phyloP scores from a whole-genome alignment of 2,888 invertebrate species.

The Oxycera nigricornis region DNA sequence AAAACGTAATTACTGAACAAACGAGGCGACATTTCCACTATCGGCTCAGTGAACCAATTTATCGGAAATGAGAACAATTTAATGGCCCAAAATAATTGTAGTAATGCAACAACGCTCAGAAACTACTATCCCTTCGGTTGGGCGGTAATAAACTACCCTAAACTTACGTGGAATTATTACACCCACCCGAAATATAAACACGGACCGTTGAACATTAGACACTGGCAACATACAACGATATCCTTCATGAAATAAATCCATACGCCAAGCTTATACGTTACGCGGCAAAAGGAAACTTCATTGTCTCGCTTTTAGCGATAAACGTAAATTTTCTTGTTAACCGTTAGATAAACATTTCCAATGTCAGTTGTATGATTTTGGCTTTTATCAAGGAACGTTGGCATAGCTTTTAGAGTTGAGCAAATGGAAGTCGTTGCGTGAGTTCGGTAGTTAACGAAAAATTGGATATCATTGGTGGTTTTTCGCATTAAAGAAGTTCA shows the following conservation, averaged over 20 bases:
- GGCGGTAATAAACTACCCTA: no score
- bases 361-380: slow-evolving; percentile 22
- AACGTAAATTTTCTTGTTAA: not conserved
- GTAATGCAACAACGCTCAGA: not conserved
- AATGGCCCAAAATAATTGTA: slow-evolving; percentile 31
- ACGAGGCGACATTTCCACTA: not conserved
- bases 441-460: not conserved
- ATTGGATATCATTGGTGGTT: not conserved
- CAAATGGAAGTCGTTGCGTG: not conserved
- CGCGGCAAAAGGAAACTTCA: not conserved
- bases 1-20: not conserved
- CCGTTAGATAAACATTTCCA: slow-evolving; percentile 16
- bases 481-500: no score
- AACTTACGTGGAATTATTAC: not conserved
- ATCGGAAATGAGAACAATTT: slow-evolving; percentile 26
- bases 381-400: slow-evolving; percentile 11
- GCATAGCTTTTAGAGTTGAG: not conserved
- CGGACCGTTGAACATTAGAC: not conserved
- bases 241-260: not conserved
- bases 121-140: not conserved
- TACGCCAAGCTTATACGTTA: not conserved
- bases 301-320: not conserved
- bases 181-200: not conserved
- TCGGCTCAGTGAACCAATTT: slow-evolving; percentile 12
- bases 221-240: not conserved